Conservation (phyloP, 1,140 invertebrate species). For the Daktulosphaira vitifoliae region DNA sequence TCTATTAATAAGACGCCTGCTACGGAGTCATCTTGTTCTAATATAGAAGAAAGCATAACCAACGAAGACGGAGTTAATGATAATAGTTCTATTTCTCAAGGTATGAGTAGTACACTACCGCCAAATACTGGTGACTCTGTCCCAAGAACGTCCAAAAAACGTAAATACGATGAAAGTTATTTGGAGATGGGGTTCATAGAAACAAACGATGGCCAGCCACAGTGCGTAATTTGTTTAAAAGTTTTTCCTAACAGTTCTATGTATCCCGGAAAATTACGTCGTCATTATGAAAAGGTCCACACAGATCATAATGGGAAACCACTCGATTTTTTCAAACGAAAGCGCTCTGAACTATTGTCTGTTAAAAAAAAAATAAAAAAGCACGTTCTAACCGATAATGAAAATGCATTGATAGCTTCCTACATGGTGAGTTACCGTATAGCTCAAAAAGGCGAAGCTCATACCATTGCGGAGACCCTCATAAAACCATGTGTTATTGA, state of each 20-base stretch:
- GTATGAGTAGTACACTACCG: no score
- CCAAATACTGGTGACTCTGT: no score
- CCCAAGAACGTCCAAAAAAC: no score
- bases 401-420: conserved; percentile 21
- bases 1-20: no score
- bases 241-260: conserved; percentile 28
- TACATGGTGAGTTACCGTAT: conserved; percentile 39
- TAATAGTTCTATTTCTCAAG: no score
- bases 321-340: conserved; percentile 27
- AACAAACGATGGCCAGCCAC: no score
- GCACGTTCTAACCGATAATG: neutral
- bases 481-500: conserved; percentile 18
- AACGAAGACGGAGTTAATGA: no score
- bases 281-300: conserved; percentile 20
- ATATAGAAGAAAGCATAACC: no score
- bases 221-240: conserved; percentile 26
- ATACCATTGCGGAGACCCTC: conserved; percentile 36
- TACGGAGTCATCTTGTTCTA: no score
- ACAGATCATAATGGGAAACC: conserved; percentile 8
- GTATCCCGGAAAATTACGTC: conserved; percentile 11
- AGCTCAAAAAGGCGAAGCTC: conserved; percentile 33
- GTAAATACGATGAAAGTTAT: no score
- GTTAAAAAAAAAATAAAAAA: conserved; percentile 8
- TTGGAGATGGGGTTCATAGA: no score
- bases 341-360: no score